A percentile compares a stretch with the other conserved stretches of the same genome.
Conservation (phyloP, 2,113 vertebrate genomes). For the Boulengeromyrus knoepffleri region DNA sequence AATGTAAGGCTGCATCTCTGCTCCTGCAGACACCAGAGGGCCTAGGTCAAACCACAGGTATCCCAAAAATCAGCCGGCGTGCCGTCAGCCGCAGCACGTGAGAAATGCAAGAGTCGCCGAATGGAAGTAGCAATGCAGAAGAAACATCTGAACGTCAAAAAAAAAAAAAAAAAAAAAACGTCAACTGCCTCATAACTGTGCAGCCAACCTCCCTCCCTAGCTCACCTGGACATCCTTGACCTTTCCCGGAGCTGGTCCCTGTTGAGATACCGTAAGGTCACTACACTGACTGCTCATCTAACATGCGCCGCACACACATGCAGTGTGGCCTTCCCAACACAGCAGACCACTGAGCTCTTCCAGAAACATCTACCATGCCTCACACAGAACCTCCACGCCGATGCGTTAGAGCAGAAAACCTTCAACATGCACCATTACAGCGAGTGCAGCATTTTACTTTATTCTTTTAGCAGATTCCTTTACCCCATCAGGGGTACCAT, state of each 20-base stretch:
- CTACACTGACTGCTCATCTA: conserved; percentile 29
- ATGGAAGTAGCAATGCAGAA: background rate
- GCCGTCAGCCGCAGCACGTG: no score
- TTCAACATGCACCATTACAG: background rate
- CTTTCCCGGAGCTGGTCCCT: conserved; percentile 40
- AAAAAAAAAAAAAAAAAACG: background rate
- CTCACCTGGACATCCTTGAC: conserved; percentile 45
- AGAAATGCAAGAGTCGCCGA: background rate
- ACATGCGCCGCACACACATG: background rate
- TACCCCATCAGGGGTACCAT: background rate
- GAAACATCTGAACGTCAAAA: background rate
- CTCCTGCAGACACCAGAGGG: conserved; percentile 53
- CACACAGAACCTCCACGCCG: background rate
- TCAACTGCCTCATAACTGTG: background rate
- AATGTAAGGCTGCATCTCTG: conserved; percentile 92
- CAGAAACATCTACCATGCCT: background rate
- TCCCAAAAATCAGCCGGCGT: background rate
- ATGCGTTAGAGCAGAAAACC: background rate
- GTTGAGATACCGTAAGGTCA: conserved; percentile 39
- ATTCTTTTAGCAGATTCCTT: background rate
- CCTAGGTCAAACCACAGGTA: background rate
- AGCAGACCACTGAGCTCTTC: background rate
- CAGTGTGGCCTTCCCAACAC: background rate
- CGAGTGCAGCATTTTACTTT: background rate
- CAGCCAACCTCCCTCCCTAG: conserved; percentile 25